Conservation (phyloP, 2,888 invertebrate genomes). For the Noctua janthina region DNA sequence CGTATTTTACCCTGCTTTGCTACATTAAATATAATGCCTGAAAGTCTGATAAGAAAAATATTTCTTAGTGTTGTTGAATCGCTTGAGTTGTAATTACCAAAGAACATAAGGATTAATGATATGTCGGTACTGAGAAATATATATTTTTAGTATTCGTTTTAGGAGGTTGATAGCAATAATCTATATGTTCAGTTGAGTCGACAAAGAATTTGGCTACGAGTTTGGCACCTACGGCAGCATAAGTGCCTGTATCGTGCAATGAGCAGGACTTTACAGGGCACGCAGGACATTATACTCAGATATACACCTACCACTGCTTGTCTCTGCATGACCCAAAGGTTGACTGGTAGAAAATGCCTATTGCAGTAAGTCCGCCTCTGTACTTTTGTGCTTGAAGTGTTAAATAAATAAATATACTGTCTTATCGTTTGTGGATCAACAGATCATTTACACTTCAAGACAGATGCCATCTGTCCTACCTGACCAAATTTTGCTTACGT, state of each 20-base stretch:
- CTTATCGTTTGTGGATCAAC: not conserved
- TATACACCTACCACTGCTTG: too few species aligned
- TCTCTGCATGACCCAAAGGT: too few species aligned
- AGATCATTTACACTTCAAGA: not conserved
- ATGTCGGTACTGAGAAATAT: too few species aligned
- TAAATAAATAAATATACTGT: not conserved
- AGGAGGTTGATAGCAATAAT: too few species aligned
- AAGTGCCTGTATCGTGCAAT: not conserved
- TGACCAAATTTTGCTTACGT: not conserved
- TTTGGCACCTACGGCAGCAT: not conserved
- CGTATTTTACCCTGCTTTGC: constrained; percentile 19
- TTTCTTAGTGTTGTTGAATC: constrained; percentile 8
- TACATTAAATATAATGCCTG: constrained; percentile 7
- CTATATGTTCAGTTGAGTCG: not conserved
- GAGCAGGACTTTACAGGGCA: not conserved
- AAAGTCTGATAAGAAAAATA: constrained; percentile 16
- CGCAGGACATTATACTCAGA: not conserved
- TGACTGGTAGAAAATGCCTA: too few species aligned
- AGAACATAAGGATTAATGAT: too few species aligned
- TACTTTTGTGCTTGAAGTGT: too few species aligned
- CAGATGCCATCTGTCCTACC: not conserved
- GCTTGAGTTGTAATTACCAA: not conserved
- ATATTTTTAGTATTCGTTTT: too few species aligned
- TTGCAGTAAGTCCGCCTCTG: too few species aligned
- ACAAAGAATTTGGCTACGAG: not conserved